Evolutionary conservation across 2,113 vertebrate genomes (phyloP).

Genomic region (Sakesphorus luctuosus): DNA sequence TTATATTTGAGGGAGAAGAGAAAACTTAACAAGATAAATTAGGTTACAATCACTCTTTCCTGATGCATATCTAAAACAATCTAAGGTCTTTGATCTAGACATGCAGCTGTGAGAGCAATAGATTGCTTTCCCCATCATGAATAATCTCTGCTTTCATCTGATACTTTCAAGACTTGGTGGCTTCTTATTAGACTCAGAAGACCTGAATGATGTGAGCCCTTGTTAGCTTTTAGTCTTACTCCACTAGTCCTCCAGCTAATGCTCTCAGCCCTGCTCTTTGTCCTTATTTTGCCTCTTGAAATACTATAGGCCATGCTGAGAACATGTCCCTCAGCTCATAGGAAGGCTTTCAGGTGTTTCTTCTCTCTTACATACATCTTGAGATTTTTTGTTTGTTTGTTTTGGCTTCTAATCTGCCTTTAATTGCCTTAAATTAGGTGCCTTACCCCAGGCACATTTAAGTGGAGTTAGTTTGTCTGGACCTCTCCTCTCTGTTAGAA

Average conservation of each 20-base stretch:
- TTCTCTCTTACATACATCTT: background rate
- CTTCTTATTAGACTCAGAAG: background rate
- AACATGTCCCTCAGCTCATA: background rate
- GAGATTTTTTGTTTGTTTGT: too few species aligned
- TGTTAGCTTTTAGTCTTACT: background rate
- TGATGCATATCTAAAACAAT: background rate
- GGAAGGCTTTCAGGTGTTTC: background rate
- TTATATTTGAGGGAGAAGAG: background rate
- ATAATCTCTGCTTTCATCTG: background rate
- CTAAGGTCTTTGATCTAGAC: background rate
- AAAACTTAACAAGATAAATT: background rate
- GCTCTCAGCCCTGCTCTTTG: background rate
- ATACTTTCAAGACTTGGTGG: background rate
- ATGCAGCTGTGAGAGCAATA: background rate
- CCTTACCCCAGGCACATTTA: background rate
- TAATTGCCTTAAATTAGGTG: background rate
- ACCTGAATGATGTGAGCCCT: background rate
- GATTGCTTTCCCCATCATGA: background rate
- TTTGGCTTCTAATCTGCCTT: background rate
- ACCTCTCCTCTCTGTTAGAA: background rate
- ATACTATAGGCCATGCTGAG: background rate
- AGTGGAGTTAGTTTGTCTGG: background rate
- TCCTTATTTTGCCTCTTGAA: background rate
- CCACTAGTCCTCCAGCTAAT: background rate
- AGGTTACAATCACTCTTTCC: background rate